These are phyloP conservation scores for Gadus macrocephalus DNA, from an alignment of 2,113 vertebrate genomes.

Conservation along the genomic window DNA sequence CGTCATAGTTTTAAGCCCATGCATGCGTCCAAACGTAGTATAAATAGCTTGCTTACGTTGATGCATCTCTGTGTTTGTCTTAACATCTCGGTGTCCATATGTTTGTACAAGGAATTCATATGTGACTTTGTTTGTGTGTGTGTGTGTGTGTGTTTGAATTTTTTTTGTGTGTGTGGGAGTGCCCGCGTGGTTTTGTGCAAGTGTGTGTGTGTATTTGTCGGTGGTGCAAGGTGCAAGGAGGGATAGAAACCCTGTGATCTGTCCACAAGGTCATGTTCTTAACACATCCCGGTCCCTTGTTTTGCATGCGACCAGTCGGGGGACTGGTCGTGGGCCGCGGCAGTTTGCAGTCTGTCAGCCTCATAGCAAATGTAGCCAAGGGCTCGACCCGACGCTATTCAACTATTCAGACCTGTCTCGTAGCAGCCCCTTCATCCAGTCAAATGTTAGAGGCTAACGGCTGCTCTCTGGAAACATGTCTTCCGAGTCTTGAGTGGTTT, in stretches of 20 bases:
- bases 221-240: too few species aligned
- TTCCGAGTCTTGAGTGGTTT: too few species aligned
- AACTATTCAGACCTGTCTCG: too few species aligned
- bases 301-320: too few species aligned
- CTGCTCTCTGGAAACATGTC: too few species aligned
- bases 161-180: constrained; percentile 4
- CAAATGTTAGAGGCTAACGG: constrained; percentile 40
- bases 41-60: neutral
- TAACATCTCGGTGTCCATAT: neutral
- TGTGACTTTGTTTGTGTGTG: constrained; percentile 15
- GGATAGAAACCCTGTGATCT: too few species aligned
- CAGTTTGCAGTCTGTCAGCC: constrained; percentile 5
- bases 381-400: too few species aligned
- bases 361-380: too few species aligned
- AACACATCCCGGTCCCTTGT: too few species aligned
- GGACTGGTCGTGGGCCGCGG: neutral
- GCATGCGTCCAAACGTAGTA: too few species aligned
- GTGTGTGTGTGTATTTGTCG: constrained; percentile 2
- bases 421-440: neutral
- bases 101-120: neutral
- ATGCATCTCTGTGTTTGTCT: neutral
- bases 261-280: too few species aligned
- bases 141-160: constrained; percentile 13
- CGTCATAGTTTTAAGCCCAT: too few species aligned
- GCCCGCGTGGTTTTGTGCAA: constrained; percentile 1